Evolutionary conservation across 2,888 invertebrate species (phyloP).

Genomic region (Caenorhabditis sp.): DNA sequence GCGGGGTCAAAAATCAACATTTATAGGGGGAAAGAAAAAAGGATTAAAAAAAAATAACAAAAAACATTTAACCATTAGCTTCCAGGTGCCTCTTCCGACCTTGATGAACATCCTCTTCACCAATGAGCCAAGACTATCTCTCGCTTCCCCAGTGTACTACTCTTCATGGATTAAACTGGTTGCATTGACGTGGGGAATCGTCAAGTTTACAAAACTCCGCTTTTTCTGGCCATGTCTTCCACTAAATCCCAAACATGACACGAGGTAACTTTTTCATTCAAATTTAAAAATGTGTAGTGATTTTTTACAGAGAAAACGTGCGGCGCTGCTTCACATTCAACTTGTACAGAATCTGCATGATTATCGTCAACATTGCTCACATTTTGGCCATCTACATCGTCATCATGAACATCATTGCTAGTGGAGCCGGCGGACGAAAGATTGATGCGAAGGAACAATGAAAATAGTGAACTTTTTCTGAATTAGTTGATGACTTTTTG

Average conservation of each 20-base stretch:
- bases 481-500: conserved; percentile 23
- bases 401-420: conserved; percentile 72
- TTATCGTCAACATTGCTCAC: conserved; percentile 82
- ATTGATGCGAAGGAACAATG: conserved; percentile 63
- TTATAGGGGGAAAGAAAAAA: neutral
- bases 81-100: conserved; percentile 82
- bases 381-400: conserved; percentile 74
- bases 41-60: too few species aligned
- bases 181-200: conserved; percentile 82
- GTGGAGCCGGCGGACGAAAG: conserved; percentile 66
- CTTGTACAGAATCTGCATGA: conserved; percentile 80
- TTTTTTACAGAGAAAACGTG: conserved; percentile 81
- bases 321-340: conserved; percentile 81
- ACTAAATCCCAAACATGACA: conserved; percentile 81
- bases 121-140: conserved; percentile 79
- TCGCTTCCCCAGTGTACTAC: conserved; percentile 80
- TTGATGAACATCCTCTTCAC: conserved; percentile 81
- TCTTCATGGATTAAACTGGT: conserved; percentile 81
- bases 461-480: conserved; percentile 31
- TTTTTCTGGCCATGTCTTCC: conserved; percentile 83
- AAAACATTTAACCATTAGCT: neutral
- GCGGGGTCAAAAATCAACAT: conserved; percentile 24
- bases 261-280: conserved; percentile 66
- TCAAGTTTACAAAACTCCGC: conserved; percentile 82
- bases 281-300: neutral